Conservation (phyloP, 2,113 vertebrate species). For the Indicator maculatus region DNA sequence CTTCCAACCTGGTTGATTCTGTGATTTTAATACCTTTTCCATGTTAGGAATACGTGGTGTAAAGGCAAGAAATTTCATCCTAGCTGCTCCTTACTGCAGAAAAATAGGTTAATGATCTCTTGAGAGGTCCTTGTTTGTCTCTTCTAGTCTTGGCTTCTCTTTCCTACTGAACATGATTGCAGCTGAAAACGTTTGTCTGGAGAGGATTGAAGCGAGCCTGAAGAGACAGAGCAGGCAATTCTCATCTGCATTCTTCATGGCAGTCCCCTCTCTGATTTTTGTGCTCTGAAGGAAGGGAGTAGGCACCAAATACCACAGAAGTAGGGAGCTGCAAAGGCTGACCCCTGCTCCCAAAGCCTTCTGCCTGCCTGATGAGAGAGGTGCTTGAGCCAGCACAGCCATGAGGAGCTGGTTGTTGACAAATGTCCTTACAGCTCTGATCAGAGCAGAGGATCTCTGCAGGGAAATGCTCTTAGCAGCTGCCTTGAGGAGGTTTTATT, state of each 20-base stretch:
- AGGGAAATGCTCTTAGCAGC: background rate
- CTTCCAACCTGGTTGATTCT: too few relatives aligned
- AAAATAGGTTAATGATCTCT: conserved; percentile 37
- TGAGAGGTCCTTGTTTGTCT: conserved; percentile 28
- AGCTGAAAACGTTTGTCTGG: background rate
- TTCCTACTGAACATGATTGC: background rate
- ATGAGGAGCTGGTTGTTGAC: background rate
- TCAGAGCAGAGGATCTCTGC: background rate
- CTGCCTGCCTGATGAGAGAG: background rate
- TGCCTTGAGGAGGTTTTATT: conserved; percentile 38
- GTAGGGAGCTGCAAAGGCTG: background rate
- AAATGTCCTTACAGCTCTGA: background rate
- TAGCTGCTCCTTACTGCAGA: background rate
- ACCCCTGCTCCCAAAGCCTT: background rate
- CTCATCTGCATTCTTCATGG: background rate
- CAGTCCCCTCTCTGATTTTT: background rate
- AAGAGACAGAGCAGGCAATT: background rate
- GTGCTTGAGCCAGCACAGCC: background rate
- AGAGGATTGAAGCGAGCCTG: background rate
- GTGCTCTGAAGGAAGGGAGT: background rate
- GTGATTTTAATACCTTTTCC: background rate
- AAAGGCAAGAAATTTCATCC: background rate
- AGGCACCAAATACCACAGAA: background rate
- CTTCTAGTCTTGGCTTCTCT: background rate
- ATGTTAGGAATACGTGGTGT: background rate